Percentiles rank a stretch among this genome's conserved stretches.
phyloP scores from a whole-genome alignment of 2,888 invertebrate species.

The Drosophila planitibia region DNA sequence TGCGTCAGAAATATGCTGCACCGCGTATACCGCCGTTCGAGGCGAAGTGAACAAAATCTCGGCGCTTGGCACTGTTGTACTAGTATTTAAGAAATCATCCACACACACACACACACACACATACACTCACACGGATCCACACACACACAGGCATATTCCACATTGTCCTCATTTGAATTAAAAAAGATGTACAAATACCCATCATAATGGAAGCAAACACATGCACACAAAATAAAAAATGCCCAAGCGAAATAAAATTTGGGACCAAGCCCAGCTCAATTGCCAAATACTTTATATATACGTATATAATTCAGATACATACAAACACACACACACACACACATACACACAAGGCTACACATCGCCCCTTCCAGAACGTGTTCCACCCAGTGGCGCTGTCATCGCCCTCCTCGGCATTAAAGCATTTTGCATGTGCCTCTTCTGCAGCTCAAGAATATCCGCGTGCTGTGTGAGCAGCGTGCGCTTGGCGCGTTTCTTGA shows the following conservation, averaged over 20 bases:
- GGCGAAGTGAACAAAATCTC: slow-evolving; percentile 51
- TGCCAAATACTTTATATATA: slow-evolving; percentile 14
- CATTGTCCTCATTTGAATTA: slow-evolving; percentile 45
- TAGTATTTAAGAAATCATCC: slow-evolving; percentile 48
- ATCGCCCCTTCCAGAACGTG: slow-evolving; percentile 35
- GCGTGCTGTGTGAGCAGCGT: slow-evolving; percentile 44
- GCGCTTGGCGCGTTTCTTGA: slow-evolving; percentile 55
- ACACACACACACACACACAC: slow-evolving; percentile 3
- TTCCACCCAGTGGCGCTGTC: slow-evolving; percentile 23
- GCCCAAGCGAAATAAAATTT: slow-evolving; percentile 42
- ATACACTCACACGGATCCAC: background rate
- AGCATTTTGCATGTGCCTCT: slow-evolving; percentile 11
- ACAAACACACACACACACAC: background rate
- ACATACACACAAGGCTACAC: background rate
- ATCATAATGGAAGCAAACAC: slow-evolving; percentile 12
- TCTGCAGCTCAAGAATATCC: slow-evolving; percentile 48
- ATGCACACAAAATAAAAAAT: slow-evolving; percentile 31
- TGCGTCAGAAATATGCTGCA: slow-evolving; percentile 89
- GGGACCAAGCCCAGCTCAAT: slow-evolving; percentile 50
- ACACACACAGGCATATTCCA: slow-evolving; percentile 35
- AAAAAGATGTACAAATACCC: slow-evolving; percentile 44
- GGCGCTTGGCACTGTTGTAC: slow-evolving; percentile 35
- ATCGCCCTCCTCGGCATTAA: background rate
- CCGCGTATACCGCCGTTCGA: slow-evolving; percentile 71
- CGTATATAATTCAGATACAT: slow-evolving; percentile 12